Conservation (phyloP, 2,113 vertebrate species). For the Turnix velox region DNA sequence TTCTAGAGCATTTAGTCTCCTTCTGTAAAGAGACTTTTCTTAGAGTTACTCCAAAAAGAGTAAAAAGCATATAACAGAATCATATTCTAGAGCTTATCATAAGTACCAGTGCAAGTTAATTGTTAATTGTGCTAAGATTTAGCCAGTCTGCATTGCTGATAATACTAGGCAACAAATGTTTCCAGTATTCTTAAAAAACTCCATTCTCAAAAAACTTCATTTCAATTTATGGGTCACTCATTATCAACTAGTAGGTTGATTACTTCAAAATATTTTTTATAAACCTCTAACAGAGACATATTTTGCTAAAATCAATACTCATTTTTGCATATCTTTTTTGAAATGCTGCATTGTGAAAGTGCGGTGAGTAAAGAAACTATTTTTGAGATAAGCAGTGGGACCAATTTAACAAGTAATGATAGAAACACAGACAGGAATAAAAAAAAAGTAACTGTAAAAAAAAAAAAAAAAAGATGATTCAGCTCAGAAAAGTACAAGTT, state of each 20-base stretch:
- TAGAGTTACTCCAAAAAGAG: not conserved
- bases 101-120: not conserved
- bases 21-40: not conserved
- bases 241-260: not conserved
- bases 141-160: not conserved
- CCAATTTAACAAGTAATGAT: not conserved
- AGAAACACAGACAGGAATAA: not conserved
- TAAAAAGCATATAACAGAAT: not conserved
- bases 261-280: not conserved
- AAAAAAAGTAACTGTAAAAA: not conserved
- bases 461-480: not conserved
- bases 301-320: not conserved
- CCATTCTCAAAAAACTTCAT: not conserved
- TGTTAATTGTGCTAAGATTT: not conserved
- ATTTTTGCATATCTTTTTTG: not conserved
- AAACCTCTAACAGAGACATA: not conserved
- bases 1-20: not conserved
- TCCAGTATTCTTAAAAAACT: not conserved
- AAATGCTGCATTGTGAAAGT: not conserved
- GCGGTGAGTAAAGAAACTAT: not conserved
- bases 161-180: not conserved
- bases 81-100: not conserved
- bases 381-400: slow-evolving; percentile 13
- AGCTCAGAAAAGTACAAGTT: not conserved
- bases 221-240: not conserved